Base-by-base conservation (phyloP, 2,113 vertebrate species). In the Lepus europaeus region DNA sequence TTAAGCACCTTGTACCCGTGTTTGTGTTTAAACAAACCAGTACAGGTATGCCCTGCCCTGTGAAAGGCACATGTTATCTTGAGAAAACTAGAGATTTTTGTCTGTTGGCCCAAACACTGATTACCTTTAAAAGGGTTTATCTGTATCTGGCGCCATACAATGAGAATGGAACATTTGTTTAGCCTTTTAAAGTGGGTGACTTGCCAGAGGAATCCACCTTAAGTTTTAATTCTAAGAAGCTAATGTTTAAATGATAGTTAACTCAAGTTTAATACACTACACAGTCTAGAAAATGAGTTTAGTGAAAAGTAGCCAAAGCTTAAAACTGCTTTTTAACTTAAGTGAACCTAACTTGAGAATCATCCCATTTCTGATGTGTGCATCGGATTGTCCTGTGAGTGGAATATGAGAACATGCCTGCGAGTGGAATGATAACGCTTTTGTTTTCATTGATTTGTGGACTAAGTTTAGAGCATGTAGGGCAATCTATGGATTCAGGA, bases 171-270 rank as follows among this genome's bases (percentile, higher is more conserved):
- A 53, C 63, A 19, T 90, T 76, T 91, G 36, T 78, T 92, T 77
- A 70, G 53, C n/a, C 61, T 84, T 94, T 83, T 87, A 84, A 59
- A 73, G 66, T 74, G 33, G 84, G 74, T 93, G n/a, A 74, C 20
- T 86, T 61, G 61, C 31, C 66, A 66, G 51, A 61, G 22, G 31
- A 76, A 49, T 68, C 10, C 76, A 79, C 39, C 5, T 86, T 36
- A 80, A 45, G 23, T 63, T 84, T 93, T 76, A 87, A 84, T 83
- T 91, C 22, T 12, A 4, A 3, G 56, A 86, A 83, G n/a, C 17
- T 92, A 66, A 76, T 76, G 14, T 92, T 96, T 96, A 87, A 86
- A 45, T 89, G 59, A 93, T 93, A 83, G 33, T 79, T n/a, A 93
- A 31, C 36, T 74, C 56, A 59, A 45, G 9, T 31, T 61, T 6